A percentile compares a stretch with the other conserved stretches of the same genome.
Conservation (phyloP, 2,888 invertebrate genomes). For the Ditylenchus weischeri region DNA sequence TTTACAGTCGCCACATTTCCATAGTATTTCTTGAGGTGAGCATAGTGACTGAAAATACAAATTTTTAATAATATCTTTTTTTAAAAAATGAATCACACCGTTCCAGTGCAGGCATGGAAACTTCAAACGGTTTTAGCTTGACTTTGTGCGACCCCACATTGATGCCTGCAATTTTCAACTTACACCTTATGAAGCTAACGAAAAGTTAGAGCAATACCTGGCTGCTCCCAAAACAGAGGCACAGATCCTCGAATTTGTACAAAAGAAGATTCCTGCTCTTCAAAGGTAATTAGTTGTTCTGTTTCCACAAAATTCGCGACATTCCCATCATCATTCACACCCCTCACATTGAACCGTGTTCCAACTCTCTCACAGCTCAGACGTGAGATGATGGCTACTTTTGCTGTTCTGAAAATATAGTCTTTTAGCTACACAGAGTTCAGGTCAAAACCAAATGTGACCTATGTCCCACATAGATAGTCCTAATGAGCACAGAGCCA, state of each 20-base stretch:
- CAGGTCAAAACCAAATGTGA: neutral
- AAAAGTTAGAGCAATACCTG: constrained; percentile 71
- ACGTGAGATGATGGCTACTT: constrained; percentile 89
- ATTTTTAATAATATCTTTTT: neutral
- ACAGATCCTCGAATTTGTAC: constrained; percentile 89
- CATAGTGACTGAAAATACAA: constrained; percentile 44
- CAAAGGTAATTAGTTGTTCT: constrained; percentile 72
- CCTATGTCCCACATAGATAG: constrained; percentile 92
- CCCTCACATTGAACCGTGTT: constrained; percentile 92
- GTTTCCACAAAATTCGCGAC: constrained; percentile 99
- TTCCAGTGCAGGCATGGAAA: constrained; percentile 86
- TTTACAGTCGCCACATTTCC: constrained; percentile 87
- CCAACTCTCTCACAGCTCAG: constrained; percentile 96
- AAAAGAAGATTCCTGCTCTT: constrained; percentile 83
- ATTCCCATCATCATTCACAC: constrained; percentile 97
- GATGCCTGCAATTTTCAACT: constrained; percentile 13
- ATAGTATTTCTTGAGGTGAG: constrained; percentile 75
- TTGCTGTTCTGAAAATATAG: constrained; percentile 63
- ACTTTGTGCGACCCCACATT: constrained; percentile 94
- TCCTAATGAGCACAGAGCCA: constrained; percentile 86
- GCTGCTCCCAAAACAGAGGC: constrained; percentile 98
- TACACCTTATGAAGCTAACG: neutral
- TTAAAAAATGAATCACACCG: constrained; percentile 60
- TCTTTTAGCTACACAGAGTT: too few relatives aligned
- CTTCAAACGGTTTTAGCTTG: constrained; percentile 87